A percentile compares a stretch with the other conserved stretches of the same genome.
Evolutionary conservation across 2,113 vertebrate species (phyloP).

Genomic region (Ammodytes marinus): DNA sequence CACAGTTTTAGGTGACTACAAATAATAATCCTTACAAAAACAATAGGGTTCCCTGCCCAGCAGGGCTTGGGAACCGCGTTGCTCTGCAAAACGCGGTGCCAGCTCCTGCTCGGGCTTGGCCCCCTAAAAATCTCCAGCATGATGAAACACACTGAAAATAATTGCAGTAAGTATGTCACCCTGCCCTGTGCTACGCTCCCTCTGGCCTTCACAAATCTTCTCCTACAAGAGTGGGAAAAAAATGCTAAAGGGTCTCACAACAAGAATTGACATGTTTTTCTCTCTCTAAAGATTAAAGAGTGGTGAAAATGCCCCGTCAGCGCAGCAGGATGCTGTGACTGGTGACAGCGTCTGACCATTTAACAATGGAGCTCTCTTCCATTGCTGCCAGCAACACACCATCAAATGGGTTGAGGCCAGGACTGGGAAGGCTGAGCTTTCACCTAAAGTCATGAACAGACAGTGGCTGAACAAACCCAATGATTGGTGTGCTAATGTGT

Average conservation of each 20-base stretch:
- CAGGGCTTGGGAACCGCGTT: too few relatives aligned
- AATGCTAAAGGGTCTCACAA: slow-evolving; percentile 21
- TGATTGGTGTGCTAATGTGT: slow-evolving; percentile 46
- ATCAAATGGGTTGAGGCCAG: slow-evolving; percentile 51
- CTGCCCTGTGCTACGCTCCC: not conserved
- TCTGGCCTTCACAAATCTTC: slow-evolving; percentile 37
- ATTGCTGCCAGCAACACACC: slow-evolving; percentile 56
- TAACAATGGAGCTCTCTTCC: slow-evolving; percentile 50
- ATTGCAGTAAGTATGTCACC: slow-evolving; percentile 17
- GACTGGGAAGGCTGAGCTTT: slow-evolving; percentile 35
- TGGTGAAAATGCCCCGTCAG: slow-evolving; percentile 62
- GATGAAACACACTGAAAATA: slow-evolving; percentile 63
- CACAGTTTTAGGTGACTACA: too few relatives aligned
- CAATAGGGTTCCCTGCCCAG: too few relatives aligned
- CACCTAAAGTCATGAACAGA: slow-evolving; percentile 65
- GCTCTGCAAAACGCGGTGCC: too few relatives aligned
- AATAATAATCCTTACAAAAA: too few relatives aligned
- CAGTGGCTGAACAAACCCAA: slow-evolving; percentile 50
- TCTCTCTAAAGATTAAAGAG: slow-evolving; percentile 51
- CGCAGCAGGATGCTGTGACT: slow-evolving; percentile 39
- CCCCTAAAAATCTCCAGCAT: slow-evolving; percentile 26
- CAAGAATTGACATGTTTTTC: slow-evolving; percentile 33
- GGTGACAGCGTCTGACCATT: slow-evolving; percentile 57
- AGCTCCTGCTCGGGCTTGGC: too few relatives aligned
- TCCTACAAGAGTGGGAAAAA: slow-evolving; percentile 1